Base-by-base conservation (phyloP, 1,140 invertebrate species). In the Drosophila albomicans region DNA sequence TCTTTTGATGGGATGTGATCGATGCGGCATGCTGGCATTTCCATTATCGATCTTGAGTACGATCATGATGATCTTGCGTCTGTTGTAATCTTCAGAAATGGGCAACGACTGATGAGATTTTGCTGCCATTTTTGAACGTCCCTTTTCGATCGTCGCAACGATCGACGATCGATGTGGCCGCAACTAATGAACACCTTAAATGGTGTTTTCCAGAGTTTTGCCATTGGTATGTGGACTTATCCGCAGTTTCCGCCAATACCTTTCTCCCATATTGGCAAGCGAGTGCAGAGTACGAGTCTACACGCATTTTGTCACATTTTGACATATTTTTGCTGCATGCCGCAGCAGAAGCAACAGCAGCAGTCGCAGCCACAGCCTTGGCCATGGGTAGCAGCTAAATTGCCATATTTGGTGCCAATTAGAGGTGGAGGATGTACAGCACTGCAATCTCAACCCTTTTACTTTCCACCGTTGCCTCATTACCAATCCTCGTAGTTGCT, bases 291-390 rank as follows among this genome's bases (percentile, higher is more conserved):
- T 16, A 51, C 48, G 62, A 15, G 32, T 43, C 61, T 89, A 89
- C 85, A 89, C 86, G 81, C 85, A 90, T 89, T 89, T 89, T 89
- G 85, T 89, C 85, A 89, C 85, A 89, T 89, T 89, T 89, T 89
- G 86, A 90, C 85, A 89, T 89, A 89, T 76, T 82, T 89, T 74
- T 81, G 75, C 62, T 45, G 54, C 52, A 77, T 68, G 32, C 74
- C 72, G 70, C 54, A 62, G 3, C 20, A 20, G 20, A 20, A 20
- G 20, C 20, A 20, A 3, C 20, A 20, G 20, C 20, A 25, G 35
- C 35, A 38, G 35, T 10, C 0, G 35, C 35, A 38, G 35, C 35
- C 0, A 65, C 67, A 70, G 66, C 76, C 71, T 67, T 57, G 43
- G 76, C 76, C 79, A 71, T 80, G 62, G 58, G 65, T 72, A 69